Conservation (phyloP, 2,797 vertebrate genomes). For the Podargus strigoides region DNA sequence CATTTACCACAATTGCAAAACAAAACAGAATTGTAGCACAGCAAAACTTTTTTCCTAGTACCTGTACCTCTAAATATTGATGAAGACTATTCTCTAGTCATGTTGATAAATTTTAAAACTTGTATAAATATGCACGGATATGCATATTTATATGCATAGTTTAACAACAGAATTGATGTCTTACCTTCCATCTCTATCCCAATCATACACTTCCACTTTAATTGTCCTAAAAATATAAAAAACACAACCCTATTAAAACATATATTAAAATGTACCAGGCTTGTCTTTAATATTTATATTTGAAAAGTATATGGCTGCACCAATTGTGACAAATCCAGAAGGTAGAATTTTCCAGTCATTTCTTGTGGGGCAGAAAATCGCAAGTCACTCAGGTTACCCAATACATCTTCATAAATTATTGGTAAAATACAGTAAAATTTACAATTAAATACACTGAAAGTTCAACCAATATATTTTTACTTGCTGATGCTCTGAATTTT, state of each 20-base stretch:
- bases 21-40: not conserved
- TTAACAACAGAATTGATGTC: not conserved
- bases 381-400: not conserved
- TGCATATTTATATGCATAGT: too few relatives aligned
- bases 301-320: not conserved
- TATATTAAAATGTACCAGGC: not conserved
- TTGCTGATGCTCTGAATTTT: not conserved
- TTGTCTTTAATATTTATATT: not conserved
- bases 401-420: not conserved
- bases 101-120: not conserved
- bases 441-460: not conserved
- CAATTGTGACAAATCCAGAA: not conserved
- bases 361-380: not conserved
- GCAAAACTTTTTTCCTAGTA: not conserved
- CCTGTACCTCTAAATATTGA: not conserved
- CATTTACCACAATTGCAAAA: not conserved
- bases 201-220: slow-evolving; percentile 91
- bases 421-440: not conserved
- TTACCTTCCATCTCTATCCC: slow-evolving; percentile 93
- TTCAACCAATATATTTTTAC: not conserved
- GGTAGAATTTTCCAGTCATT: not conserved
- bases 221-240: slow-evolving; percentile 81
- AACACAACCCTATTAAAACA: not conserved
- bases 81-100: not conserved
- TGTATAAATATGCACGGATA: not conserved